Conservation (phyloP, 2,113 vertebrate species). For the Oceanites oceanicus region DNA sequence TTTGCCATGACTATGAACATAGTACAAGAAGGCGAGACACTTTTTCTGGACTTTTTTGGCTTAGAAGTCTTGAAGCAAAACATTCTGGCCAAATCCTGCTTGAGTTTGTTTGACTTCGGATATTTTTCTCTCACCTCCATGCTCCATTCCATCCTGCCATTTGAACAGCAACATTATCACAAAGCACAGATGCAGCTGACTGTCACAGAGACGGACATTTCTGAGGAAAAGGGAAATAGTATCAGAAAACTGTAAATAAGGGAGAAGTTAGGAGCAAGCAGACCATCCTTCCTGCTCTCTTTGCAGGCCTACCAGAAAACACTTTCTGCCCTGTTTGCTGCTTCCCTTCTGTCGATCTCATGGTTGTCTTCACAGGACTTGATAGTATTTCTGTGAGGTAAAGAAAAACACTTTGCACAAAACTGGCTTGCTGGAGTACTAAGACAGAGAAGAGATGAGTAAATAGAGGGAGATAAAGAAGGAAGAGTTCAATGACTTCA, state of each 20-base stretch:
- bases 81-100: not conserved
- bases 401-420: not conserved
- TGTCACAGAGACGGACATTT: not conserved
- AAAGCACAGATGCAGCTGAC: not conserved
- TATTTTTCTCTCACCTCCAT: not conserved
- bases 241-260: not conserved
- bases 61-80: not conserved
- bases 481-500: not conserved
- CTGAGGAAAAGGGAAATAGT: not conserved
- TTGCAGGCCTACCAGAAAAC: not conserved
- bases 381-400: not conserved
- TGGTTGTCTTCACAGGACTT: not conserved
- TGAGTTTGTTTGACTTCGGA: not conserved
- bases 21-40: accelerated
- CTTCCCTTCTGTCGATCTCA: not conserved
- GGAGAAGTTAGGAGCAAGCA: not conserved
- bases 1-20: not conserved
- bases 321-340: not conserved
- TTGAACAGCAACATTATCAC: not conserved
- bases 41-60: not conserved
- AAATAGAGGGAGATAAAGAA: not conserved
- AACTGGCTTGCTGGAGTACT: not conserved
- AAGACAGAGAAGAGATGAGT: not conserved
- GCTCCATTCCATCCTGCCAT: not conserved
- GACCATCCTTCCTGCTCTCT: not conserved